phyloP scores from a whole-genome alignment of 2,797 vertebrate species.

The Cossypha heuglini region DNA sequence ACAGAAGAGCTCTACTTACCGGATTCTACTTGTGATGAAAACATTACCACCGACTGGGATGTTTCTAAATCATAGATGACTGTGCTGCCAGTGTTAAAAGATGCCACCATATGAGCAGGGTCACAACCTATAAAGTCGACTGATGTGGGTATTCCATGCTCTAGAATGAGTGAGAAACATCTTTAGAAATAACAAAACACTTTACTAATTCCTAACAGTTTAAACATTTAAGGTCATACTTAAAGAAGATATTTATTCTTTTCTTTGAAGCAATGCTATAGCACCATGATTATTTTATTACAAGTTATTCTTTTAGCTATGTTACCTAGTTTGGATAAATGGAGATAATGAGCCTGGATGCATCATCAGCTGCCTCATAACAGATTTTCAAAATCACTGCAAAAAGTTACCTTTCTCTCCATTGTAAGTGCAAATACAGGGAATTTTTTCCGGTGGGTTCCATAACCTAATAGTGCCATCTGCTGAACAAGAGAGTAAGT shows the following conservation, averaged over 20 bases:
- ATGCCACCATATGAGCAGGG: conserved; percentile 93
- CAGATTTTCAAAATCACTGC: neutral
- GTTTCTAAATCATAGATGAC: conserved; percentile 96
- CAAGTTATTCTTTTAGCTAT: neutral
- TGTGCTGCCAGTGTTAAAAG: conserved; percentile 88
- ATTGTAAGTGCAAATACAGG: conserved; percentile 94
- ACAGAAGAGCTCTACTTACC: conserved; percentile 75
- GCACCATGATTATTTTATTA: neutral
- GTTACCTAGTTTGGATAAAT: neutral
- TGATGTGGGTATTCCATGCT: conserved; percentile 90
- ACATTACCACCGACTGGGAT: conserved; percentile 87
- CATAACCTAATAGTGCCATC: conserved; percentile 96
- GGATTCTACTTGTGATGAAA: conserved; percentile 87
- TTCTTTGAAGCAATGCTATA: neutral
- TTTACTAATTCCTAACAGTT: neutral
- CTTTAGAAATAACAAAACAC: neutral
- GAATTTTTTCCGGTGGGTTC: conserved; percentile 90
- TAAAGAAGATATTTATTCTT: neutral
- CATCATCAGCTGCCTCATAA: neutral
- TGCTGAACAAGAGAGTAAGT: conserved; percentile 95
- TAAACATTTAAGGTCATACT: neutral
- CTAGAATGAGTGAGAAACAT: conserved; percentile 62
- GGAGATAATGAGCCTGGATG: neutral
- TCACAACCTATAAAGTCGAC: conserved; percentile 97
- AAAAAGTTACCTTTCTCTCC: conserved; percentile 80